phyloP scores from a whole-genome alignment of 2,113 vertebrate species.

The Riparia riparia region DNA sequence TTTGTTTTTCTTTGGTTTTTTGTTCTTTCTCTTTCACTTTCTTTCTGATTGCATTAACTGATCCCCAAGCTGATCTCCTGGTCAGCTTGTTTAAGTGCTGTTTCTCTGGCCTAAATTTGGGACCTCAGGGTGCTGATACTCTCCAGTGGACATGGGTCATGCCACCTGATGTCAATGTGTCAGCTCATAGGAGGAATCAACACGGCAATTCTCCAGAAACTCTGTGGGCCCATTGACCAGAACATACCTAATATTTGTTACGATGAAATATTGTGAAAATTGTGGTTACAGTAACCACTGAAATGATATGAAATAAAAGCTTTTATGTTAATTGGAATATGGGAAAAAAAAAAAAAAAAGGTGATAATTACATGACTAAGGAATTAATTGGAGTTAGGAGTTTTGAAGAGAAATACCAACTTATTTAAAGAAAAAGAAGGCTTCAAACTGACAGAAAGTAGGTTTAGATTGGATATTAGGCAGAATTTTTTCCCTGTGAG shows the following conservation, averaged over 20 bases:
- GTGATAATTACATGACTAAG: not conserved
- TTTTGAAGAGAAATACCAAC: not conserved
- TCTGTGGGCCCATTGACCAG: not conserved
- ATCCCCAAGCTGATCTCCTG: not conserved
- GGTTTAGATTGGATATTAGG: not conserved
- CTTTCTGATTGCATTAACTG: not conserved
- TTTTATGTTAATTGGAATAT: not conserved
- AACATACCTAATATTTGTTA: not conserved
- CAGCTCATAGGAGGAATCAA: not conserved
- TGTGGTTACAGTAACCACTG: not conserved
- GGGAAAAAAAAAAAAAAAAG: not conserved
- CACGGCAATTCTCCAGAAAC: not conserved
- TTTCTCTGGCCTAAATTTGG: not conserved
- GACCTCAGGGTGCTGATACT: not conserved
- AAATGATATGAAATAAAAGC: not conserved
- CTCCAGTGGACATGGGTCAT: not conserved
- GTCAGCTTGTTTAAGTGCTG: not conserved
- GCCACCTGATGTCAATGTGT: not conserved
- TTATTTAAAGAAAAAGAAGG: not conserved
- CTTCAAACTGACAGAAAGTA: not conserved
- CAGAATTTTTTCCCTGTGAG: not conserved
- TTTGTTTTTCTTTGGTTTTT: not conserved
- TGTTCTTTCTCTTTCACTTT: not conserved
- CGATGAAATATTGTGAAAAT: not conserved
- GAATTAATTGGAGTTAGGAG: not conserved